Evolutionary conservation across 2,888 invertebrate species (phyloP), one percentile per base, ranked within the genome.

Genomic region (Chymomyza fuscimana): DNA sequence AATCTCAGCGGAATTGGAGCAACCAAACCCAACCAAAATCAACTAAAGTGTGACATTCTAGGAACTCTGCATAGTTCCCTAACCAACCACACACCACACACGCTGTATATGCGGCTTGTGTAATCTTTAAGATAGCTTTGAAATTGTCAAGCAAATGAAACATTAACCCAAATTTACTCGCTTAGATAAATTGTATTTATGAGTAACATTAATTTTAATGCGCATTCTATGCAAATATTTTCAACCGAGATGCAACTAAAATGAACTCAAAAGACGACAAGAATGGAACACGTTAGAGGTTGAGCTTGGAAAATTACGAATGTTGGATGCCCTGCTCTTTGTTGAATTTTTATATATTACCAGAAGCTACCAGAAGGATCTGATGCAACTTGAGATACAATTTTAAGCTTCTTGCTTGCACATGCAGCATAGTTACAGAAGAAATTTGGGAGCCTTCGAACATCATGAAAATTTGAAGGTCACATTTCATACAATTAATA

Each of bases 181-280:
- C 32, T 32, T 36, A 46, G 51, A 51, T 25, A 58, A 29, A 36
- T 36, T 54, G 4, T 36, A 69, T 72, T 63, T 71, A 72, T 63
- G 59, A 67, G 63, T 61, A 72, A 68, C 56, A 67, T 73, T 52
- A 12, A 32, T 69, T 66, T 29, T 76, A 89, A 90, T 90, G 89
- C 78, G 79, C 81, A 90, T 90, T 88, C 88, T 84, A 90, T 89
- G 90, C 89, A 88, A 89, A 90, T 89, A 76, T 64, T 19, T 65
- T 56, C 46, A 50, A 50, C 22, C 85, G 67, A 87, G 83, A 83
- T 84, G 85, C 85, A 82, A 74, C 88, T 70, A 68, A 61, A 40
- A 19, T 32, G 32, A 25, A 25, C 16, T 16, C 10, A 25, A 59
- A 59, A 6, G 25, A 61, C 19, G n/a, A 36, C 40, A 46, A 46